A percentile compares a stretch with the other conserved stretches of the same genome.
These are phyloP conservation scores for Etheostoma cragini DNA, from an alignment of 2,113 vertebrate species.

Conservation along the genomic window DNA sequence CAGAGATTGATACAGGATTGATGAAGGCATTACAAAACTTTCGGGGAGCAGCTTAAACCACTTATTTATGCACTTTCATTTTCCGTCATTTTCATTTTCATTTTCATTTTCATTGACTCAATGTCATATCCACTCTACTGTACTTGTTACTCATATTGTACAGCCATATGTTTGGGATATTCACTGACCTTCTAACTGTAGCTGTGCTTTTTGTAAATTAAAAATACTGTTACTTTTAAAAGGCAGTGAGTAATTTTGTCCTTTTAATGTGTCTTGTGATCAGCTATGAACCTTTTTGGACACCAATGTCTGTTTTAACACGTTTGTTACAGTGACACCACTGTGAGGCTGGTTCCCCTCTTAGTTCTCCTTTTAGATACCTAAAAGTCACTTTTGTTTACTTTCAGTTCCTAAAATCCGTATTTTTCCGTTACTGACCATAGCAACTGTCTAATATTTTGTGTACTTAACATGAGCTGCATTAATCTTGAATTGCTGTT, in stretches of 20 bases:
- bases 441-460: constrained; percentile 12
- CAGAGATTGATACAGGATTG: not conserved
- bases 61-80: constrained; percentile 36
- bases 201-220: constrained; percentile 45
- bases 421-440: not conserved
- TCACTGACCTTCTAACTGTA: constrained; percentile 1
- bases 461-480: not conserved
- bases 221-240: constrained; percentile 34
- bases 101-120: not conserved
- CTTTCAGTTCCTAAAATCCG: constrained; percentile 15
- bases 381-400: not conserved
- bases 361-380: constrained; percentile 25
- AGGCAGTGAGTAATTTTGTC: not conserved
- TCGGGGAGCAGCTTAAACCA: constrained; percentile 39
- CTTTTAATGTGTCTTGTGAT: constrained; percentile 25
- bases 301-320: not conserved
- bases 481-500: not conserved
- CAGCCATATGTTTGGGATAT: constrained; percentile 13
- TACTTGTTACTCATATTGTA: constrained; percentile 18
- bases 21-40: not conserved
- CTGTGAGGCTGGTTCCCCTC: constrained; percentile 4
- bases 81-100: constrained; percentile 23
- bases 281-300: not conserved
- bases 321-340: not conserved
- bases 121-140: not conserved